Evolutionary conservation across 1,140 invertebrate genomes (phyloP).

Genomic region (Catajapyx aquilonaris): DNA sequence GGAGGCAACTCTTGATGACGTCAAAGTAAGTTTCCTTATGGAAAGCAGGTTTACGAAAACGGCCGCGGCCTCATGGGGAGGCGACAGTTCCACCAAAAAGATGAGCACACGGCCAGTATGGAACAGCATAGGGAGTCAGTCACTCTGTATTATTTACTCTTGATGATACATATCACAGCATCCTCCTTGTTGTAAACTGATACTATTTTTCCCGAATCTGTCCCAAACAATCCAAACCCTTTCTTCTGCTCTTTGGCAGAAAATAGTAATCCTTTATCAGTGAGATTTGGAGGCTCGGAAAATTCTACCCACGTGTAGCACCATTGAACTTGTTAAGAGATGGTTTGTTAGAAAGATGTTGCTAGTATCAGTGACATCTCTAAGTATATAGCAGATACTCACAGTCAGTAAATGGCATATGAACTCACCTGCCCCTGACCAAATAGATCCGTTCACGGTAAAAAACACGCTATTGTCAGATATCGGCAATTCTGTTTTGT

Average conservation of each 20-base stretch:
- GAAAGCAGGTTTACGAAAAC: no score
- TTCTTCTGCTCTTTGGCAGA: conserved; percentile 25
- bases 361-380: conserved; percentile 1
- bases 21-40: no score
- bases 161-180: no score
- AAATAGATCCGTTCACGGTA: conserved; percentile 58
- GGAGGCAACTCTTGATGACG: no score
- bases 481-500: conserved; percentile 57
- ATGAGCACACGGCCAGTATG: no score
- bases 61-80: no score
- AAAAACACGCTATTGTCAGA: conserved; percentile 69
- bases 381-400: conserved; percentile 8
- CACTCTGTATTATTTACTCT: no score
- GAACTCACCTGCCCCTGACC: conserved; percentile 61
- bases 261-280: conserved; percentile 30
- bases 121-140: no score
- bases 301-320: conserved; percentile 36
- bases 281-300: conserved; percentile 23
- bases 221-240: conserved; percentile 28
- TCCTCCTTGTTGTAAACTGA: conserved; percentile 19
- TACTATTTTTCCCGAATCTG: conserved; percentile 25
- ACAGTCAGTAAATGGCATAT: no score
- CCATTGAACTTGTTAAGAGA: conserved; percentile 30
- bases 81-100: no score
- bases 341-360: conserved; percentile 2